Base-by-base conservation (phyloP, 2,888 invertebrate species). In the Philhelius pedissequus region DNA sequence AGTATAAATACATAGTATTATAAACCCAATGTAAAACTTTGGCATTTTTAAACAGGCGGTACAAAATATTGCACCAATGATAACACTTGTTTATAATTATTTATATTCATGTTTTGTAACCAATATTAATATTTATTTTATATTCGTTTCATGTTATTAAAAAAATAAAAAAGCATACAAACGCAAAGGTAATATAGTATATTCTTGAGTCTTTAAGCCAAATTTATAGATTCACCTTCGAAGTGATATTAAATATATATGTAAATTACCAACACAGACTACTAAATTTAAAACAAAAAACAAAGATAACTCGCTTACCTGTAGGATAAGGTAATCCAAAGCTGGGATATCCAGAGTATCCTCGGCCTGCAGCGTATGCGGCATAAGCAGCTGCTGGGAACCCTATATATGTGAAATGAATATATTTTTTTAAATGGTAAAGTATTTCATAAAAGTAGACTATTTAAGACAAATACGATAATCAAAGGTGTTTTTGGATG, bases 321-420 rank as follows among this genome's bases (percentile, higher is more conserved):
- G 97, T 96, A 92, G 97, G 97, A 94, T 97, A 97, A 92, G 97
- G 97, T 93, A 98, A 96, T 95, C 97, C 97, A 94, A 97, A 97
- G 95, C 97, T 97, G 94, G 97, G 97, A 95, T 97, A 97, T 94
- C 97, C 97, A 94, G 97, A 97, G 94, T 97, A 98, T 92, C 97
- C 97, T 93, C 97, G 96, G 93, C 97, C 97, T 92, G 97, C 97
- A 94, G 97, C 97, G 93, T 97, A 97, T 92, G 97, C 97, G 93
- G 97, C 97, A 93, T 97, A 97, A 91, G 97, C 97, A 92, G 96
- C 96, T 92, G 97, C 97, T 94, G 97, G 97, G 93, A 97, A 97
- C 94, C 97, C 97, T 97, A 66, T 30, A 40, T 1, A 18, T 25
- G 4, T 13, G 13, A 60, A 58, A 38, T 25, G n/a, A n/a, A n/a